These are phyloP conservation scores for Smithornis capensis DNA, from an alignment of 2,113 vertebrate species.

Conservation along the genomic window DNA sequence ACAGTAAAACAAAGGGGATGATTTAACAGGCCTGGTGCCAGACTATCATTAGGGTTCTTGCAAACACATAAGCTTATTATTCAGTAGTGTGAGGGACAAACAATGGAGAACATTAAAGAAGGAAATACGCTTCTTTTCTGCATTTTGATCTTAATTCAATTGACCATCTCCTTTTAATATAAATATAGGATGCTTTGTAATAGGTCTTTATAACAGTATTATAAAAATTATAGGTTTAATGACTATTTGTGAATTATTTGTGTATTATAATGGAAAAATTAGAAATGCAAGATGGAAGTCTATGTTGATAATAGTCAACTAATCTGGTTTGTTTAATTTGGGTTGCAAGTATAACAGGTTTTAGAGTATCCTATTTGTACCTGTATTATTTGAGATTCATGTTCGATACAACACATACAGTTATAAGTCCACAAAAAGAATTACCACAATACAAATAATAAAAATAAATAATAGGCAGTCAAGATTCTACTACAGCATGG, in stretches of 20 bases:
- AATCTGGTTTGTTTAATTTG: background rate
- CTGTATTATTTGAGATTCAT: background rate
- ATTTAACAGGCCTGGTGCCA: background rate
- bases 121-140: background rate
- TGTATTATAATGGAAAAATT: background rate
- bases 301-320: background rate
- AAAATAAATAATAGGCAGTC: slow-evolving; percentile 70
- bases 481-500: slow-evolving; percentile 79
- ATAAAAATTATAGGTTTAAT: background rate
- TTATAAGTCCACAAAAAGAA: background rate
- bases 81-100: background rate
- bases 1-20: background rate
- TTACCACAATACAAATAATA: background rate
- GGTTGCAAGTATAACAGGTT: background rate
- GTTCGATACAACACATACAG: background rate
- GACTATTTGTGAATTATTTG: background rate
- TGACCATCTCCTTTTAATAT: background rate
- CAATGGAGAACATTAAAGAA: background rate
- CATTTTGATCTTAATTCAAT: background rate
- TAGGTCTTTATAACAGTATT: background rate
- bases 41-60: background rate
- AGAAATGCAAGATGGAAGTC: background rate
- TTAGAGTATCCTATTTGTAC: background rate
- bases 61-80: background rate
- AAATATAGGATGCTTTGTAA: background rate